Conservation (phyloP, 2,113 vertebrate genomes). For the Pipa parva region DNA sequence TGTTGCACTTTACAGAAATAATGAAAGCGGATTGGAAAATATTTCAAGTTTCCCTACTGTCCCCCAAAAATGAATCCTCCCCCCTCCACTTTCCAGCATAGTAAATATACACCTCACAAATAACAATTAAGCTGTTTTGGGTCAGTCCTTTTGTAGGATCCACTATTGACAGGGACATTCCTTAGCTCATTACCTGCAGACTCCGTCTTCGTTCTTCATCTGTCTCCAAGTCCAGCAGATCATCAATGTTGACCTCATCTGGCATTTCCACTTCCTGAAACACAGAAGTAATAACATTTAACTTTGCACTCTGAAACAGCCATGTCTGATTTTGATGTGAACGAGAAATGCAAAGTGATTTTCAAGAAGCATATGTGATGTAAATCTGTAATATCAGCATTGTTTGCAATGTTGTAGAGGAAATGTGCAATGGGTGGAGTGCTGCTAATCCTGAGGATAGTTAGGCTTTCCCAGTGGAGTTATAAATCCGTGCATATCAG, state of each 20-base stretch:
- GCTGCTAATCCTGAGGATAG: neutral
- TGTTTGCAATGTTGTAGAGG: neutral
- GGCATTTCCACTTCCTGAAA: constrained; percentile 72
- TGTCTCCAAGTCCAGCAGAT: constrained; percentile 69
- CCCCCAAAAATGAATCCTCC: too few relatives aligned
- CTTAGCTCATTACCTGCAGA: constrained; percentile 62
- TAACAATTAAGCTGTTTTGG: too few relatives aligned
- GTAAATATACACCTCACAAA: too few relatives aligned
- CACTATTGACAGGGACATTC: neutral
- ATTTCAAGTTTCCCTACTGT: too few relatives aligned
- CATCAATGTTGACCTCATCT: constrained; percentile 81
- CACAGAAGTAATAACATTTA: neutral
- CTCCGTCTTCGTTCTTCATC: constrained; percentile 65
- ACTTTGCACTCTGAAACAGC: neutral
- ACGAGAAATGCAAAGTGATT: too few relatives aligned
- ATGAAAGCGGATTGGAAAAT: too few relatives aligned
- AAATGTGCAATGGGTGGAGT: neutral
- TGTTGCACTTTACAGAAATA: too few relatives aligned
- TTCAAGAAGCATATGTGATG: too few relatives aligned
- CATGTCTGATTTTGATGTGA: too few relatives aligned
- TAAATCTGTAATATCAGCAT: too few relatives aligned
- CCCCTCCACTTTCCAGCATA: too few relatives aligned
- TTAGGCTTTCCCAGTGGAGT: constrained; percentile 3
- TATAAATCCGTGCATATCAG: neutral
- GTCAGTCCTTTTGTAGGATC: too few relatives aligned